These are phyloP conservation scores for Eupithecia inturbata DNA, from an alignment of 2,888 invertebrate species.

Conservation along the genomic window DNA sequence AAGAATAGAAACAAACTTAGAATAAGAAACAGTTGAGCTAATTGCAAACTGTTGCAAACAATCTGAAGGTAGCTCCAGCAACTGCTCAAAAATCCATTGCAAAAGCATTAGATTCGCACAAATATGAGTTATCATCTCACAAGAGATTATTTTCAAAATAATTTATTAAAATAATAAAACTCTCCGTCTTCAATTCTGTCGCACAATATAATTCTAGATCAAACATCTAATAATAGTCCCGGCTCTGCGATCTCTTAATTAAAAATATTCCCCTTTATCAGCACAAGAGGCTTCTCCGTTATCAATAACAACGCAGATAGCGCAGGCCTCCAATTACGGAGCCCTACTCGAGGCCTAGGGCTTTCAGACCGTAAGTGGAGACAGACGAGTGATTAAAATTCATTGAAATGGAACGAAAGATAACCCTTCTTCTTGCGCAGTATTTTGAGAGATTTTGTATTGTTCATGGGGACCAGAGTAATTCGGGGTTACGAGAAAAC, in stretches of 20 bases:
- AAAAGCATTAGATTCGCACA: too few species aligned
- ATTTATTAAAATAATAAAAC: neutral
- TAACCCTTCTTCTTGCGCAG: neutral
- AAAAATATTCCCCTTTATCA: constrained; percentile 1
- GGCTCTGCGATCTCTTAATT: neutral
- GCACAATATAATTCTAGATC: neutral
- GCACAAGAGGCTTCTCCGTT: neutral
- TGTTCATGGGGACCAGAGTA: neutral
- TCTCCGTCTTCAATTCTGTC: neutral
- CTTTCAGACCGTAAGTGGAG: neutral
- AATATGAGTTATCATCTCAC: too few species aligned
- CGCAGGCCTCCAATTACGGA: constrained; percentile 13
- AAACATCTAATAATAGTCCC: neutral
- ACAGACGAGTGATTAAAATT: neutral
- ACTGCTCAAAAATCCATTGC: too few species aligned
- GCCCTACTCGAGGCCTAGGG: constrained; percentile 1
- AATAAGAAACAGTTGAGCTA: too few species aligned
- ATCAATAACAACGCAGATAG: neutral
- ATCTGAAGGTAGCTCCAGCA: too few species aligned
- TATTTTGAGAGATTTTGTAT: neutral
- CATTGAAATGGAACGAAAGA: neutral
- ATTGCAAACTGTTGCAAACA: too few species aligned
- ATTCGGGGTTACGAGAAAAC: neutral
- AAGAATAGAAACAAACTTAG: too few species aligned
- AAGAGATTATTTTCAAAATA: too few species aligned